Evolutionary conservation across 2,797 vertebrate genomes (phyloP).

Genomic region (Lepus oiostolus): DNA sequence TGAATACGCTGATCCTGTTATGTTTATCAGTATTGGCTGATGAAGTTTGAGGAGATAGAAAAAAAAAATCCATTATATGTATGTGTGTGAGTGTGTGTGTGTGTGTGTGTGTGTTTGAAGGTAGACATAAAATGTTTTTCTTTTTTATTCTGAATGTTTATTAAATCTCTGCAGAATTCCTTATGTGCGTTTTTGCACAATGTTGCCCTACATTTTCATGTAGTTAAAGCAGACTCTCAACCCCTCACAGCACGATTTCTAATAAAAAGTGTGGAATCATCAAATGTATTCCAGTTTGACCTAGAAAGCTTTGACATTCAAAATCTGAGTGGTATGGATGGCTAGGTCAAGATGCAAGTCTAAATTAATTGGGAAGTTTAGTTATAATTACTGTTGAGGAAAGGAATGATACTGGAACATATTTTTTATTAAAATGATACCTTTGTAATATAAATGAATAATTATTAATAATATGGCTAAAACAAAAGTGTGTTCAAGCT

Average conservation of each 20-base stretch:
- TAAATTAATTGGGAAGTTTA: constrained; percentile 85
- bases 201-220: constrained; percentile 74
- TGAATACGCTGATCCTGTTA: too few relatives aligned
- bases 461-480: constrained; percentile 68
- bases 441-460: constrained; percentile 75
- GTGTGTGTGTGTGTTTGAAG: not conserved
- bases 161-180: not conserved
- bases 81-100: too few relatives aligned
- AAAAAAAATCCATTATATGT: not conserved
- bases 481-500: constrained; percentile 66
- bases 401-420: constrained; percentile 69
- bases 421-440: constrained; percentile 59
- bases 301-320: constrained; percentile 84
- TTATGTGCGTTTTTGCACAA: constrained; percentile 30
- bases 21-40: not conserved
- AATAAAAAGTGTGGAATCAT: constrained; percentile 63
- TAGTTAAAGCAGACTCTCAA: constrained; percentile 46
- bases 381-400: constrained; percentile 81
- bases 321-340: constrained; percentile 74
- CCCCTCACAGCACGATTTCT: constrained; percentile 50
- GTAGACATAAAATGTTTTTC: not conserved
- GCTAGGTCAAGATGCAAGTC: constrained; percentile 75
- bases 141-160: constrained; percentile 45
- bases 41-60: not conserved
- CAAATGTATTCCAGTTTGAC: constrained; percentile 72